Conservation (phyloP, 2,113 vertebrate species). For the Coregonus clupeaformis region DNA sequence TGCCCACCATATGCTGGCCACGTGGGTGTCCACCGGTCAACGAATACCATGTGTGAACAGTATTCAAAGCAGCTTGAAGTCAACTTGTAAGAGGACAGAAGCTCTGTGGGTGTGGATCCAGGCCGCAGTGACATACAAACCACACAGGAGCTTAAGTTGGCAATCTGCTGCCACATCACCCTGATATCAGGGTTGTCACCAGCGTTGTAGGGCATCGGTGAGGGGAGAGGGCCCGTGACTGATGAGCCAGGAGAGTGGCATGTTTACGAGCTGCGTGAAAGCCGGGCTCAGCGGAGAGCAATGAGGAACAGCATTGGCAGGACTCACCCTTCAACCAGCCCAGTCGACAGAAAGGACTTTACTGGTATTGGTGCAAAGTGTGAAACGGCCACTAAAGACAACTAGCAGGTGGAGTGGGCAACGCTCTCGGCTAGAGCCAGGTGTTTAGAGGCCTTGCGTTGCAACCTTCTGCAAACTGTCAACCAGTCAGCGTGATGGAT, state of each 20-base stretch:
- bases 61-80: constrained; percentile 13
- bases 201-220: constrained; percentile 43
- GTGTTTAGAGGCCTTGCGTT: constrained; percentile 59
- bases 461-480: constrained; percentile 63
- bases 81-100: background rate
- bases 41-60: background rate
- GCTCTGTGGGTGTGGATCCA: background rate
- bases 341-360: constrained; percentile 53
- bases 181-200: constrained; percentile 58
- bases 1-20: constrained; percentile 18
- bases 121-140: background rate
- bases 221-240: constrained; percentile 49
- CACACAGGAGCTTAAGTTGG: constrained; percentile 30
- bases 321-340: constrained; percentile 53
- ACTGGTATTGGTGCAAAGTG: constrained; percentile 53
- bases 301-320: constrained; percentile 36
- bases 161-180: constrained; percentile 57
- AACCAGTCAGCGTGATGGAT: constrained; percentile 65
- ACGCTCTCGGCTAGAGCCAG: constrained; percentile 51
- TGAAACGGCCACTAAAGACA: constrained; percentile 46
- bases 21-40: background rate
- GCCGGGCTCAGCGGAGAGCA: constrained; percentile 42
- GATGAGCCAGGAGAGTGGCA: constrained; percentile 53
- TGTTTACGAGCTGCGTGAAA: constrained; percentile 51
- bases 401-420: constrained; percentile 46